A percentile compares a stretch with the other conserved stretches of the same genome.
Evolutionary conservation across 2,113 vertebrate species (phyloP).

Genomic region (Triplophysa siluroides): DNA sequence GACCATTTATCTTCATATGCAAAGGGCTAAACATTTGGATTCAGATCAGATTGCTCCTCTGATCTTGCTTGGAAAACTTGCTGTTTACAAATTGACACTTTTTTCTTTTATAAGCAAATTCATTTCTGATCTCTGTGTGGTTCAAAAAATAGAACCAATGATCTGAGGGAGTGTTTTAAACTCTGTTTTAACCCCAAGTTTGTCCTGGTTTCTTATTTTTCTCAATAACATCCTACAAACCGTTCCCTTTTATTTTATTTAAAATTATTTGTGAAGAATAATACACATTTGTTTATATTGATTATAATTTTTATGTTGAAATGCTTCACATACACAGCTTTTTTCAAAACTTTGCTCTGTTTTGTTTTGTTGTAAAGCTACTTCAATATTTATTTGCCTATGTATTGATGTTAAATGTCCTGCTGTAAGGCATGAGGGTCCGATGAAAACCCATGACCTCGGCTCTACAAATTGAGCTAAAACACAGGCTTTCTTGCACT

Average conservation of each 20-base stretch:
- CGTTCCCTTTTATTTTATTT: too few relatives aligned
- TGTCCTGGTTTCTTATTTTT: too few relatives aligned
- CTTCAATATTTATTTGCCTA: too few relatives aligned
- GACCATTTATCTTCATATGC: constrained; percentile 39
- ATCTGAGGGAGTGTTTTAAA: not conserved
- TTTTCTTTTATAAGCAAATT: not conserved
- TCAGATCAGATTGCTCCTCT: not conserved
- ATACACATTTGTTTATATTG: too few relatives aligned
- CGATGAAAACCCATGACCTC: not conserved
- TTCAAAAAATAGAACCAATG: not conserved
- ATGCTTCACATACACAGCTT: too few relatives aligned
- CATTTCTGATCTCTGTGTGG: not conserved
- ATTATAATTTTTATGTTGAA: too few relatives aligned
- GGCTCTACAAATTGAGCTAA: not conserved
- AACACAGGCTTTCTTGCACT: not conserved
- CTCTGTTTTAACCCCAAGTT: too few relatives aligned
- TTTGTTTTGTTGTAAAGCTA: not conserved
- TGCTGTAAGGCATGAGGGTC: too few relatives aligned
- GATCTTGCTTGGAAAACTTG: not conserved
- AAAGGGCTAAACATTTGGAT: constrained; percentile 34
- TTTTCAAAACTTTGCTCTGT: not conserved
- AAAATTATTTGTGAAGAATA: too few relatives aligned
- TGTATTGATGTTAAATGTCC: too few relatives aligned
- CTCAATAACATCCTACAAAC: too few relatives aligned
- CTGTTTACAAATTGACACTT: not conserved